These are phyloP conservation scores for Palythoa heliodiscus DNA, from an alignment of 92 coral and sea anemone species.

Conservation along the genomic window DNA sequence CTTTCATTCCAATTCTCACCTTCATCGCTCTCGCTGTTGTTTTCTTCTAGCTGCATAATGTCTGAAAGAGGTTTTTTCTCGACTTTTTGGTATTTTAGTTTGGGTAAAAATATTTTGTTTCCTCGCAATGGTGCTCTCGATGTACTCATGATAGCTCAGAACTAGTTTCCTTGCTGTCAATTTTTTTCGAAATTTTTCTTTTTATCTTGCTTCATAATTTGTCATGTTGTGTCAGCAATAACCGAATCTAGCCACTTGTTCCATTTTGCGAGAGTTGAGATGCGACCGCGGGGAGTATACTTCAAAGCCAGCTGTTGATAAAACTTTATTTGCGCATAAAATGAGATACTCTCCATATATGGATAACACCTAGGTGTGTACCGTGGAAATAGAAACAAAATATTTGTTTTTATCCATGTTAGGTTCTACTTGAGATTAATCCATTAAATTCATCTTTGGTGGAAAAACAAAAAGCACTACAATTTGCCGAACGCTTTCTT, in stretches of 20 bases:
- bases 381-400: neutral
- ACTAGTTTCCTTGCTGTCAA: neutral
- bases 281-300: neutral
- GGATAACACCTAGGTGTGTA: slow-evolving; percentile 1
- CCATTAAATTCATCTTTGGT: neutral
- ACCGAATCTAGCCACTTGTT: neutral
- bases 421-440: neutral
- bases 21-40: slow-evolving; percentile 49
- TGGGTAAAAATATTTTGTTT: slow-evolving; percentile 75
- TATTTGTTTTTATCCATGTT: neutral
- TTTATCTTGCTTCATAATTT: neutral
- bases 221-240: neutral
- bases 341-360: slow-evolving; percentile 28
- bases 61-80: slow-evolving; percentile 28
- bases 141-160: slow-evolving; percentile 14
- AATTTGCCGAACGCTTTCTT: neutral
- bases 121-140: slow-evolving; percentile 45
- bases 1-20: slow-evolving; percentile 37
- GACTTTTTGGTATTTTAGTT: slow-evolving; percentile 70
- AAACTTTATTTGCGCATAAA: slow-evolving; percentile 21
- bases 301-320: slow-evolving; percentile 30
- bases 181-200: neutral
- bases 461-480: neutral
- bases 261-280: slow-evolving; percentile 22
- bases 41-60: slow-evolving; percentile 41